Conservation (phyloP, 2,113 vertebrate genomes). For the Trematocara unimaculatum region DNA sequence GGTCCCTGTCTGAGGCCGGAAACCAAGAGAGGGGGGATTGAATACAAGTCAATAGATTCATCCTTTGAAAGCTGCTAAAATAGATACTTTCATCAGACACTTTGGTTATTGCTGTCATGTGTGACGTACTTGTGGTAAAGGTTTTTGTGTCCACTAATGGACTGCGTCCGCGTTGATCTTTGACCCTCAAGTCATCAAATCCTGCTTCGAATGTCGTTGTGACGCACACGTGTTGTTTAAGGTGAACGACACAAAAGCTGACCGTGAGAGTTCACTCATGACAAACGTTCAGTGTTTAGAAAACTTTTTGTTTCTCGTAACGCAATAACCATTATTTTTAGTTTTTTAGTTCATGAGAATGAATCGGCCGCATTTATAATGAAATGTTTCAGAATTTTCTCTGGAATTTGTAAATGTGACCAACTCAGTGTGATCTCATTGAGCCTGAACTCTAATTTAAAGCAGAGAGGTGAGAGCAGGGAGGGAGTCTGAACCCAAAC, state of each 20-base stretch:
- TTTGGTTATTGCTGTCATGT: background rate
- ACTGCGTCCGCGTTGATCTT: background rate
- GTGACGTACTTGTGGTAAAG: background rate
- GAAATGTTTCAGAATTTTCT: accelerated
- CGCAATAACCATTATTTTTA: accelerated
- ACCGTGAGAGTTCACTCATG: accelerated
- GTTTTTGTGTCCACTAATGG: conserved; percentile 4
- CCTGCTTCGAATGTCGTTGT: background rate
- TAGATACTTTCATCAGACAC: conserved; percentile 2
- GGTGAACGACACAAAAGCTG: background rate
- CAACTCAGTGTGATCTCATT: accelerated
- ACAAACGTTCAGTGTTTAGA: background rate
- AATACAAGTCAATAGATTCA: background rate
- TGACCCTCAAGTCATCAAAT: background rate
- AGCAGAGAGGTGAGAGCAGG: background rate
- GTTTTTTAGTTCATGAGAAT: too few relatives aligned
- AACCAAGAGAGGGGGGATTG: background rate
- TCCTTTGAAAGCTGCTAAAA: conserved; percentile 8
- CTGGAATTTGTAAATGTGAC: background rate
- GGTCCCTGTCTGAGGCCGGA: background rate
- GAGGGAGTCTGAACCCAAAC: accelerated
- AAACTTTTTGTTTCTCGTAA: accelerated
- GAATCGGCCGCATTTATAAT: accelerated
- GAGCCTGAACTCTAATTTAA: background rate
- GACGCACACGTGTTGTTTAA: background rate